Conservation (phyloP, 2,113 vertebrate species). For the Setophaga petechia region DNA sequence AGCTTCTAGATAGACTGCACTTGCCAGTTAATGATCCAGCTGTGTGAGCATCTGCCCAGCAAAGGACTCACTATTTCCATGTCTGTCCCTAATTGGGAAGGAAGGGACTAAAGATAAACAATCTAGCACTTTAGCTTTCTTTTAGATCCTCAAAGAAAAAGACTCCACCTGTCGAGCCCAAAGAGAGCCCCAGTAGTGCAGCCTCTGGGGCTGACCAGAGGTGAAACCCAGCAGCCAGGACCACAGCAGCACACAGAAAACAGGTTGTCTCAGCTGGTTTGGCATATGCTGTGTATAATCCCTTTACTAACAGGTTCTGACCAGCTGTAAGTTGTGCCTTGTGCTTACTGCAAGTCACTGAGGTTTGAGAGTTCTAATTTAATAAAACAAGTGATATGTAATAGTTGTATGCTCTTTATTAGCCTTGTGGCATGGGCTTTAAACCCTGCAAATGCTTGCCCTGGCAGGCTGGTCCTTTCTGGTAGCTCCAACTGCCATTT, state of each 20-base stretch:
- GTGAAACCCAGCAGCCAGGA: neutral
- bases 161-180: neutral
- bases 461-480: neutral
- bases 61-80: neutral
- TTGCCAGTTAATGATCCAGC: neutral
- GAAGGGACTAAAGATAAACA: neutral
- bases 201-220: neutral
- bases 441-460: fast-evolving
- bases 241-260: neutral
- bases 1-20: neutral
- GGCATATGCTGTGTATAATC: neutral
- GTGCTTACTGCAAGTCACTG: neutral
- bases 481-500: neutral
- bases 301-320: neutral
- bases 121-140: neutral
- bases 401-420: neutral
- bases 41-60: neutral
- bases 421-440: fast-evolving
- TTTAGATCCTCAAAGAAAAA: neutral
- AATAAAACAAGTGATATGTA: conserved; percentile 5
- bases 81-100: neutral
- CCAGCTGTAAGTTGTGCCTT: neutral
- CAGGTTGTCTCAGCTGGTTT: neutral
- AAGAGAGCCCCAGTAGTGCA: neutral
- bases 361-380: neutral